Conservation (phyloP, 2,888 invertebrate species). For the Scaptomyza tumidula region DNA sequence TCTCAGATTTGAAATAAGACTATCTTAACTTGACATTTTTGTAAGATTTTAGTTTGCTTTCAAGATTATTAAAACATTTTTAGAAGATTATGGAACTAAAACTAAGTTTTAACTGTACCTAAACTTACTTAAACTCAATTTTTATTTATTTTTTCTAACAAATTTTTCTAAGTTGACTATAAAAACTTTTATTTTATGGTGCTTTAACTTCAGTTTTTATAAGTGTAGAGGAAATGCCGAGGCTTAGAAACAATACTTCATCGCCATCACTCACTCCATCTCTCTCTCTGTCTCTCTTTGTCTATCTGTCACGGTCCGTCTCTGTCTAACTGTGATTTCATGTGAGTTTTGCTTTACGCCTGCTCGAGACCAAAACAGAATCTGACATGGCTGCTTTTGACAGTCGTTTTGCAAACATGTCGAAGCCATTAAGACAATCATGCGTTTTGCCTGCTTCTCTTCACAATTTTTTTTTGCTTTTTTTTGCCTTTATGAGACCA, state of each 20-base stretch:
- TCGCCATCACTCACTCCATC: slow-evolving; percentile 3
- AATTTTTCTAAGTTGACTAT: too few species aligned
- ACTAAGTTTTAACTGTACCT: too few species aligned
- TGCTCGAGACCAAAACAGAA: slow-evolving; percentile 25
- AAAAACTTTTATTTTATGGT: background rate
- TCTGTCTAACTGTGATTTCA: slow-evolving; percentile 44
- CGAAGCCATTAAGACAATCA: slow-evolving; percentile 81
- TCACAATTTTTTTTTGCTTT: slow-evolving; percentile 12
- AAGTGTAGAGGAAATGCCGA: slow-evolving; percentile 1
- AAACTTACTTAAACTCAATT: too few species aligned
- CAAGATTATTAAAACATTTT: too few species aligned
- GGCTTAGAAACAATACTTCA: slow-evolving; percentile 40
- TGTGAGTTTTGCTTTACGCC: slow-evolving; percentile 40
- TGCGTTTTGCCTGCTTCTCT: slow-evolving; percentile 57
- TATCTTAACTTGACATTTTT: too few species aligned
- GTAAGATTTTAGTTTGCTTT: too few species aligned
- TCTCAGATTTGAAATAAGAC: background rate
- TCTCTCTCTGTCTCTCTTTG: background rate
- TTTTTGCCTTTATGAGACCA: slow-evolving; percentile 6
- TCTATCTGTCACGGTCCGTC: background rate
- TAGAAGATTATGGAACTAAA: too few species aligned
- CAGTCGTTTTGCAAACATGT: slow-evolving; percentile 81
- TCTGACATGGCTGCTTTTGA: slow-evolving; percentile 68
- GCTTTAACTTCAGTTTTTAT: background rate
- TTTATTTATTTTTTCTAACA: too few species aligned